Base-by-base conservation (phyloP, 2,888 invertebrate species). In the Unio pictorum region DNA sequence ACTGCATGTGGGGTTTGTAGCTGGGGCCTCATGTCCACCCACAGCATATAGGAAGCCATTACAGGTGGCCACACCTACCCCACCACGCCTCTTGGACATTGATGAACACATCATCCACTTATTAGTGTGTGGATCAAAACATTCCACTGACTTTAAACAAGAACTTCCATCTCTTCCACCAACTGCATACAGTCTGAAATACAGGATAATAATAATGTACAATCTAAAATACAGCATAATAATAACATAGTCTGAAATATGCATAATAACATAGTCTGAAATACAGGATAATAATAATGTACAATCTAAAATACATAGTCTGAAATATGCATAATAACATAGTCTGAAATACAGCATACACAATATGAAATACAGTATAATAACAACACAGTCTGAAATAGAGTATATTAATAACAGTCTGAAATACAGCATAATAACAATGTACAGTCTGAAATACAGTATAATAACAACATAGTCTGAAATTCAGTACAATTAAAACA, bases 1-100 rank as follows among this genome's bases (percentile, higher is more conserved):
- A 69, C 93, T 93, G 5, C 96, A 95, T 69, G 94, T 93, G 0
- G 95, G 95, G 91, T 95, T 95, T 84, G 94, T 95, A 34, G 95
- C 95, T 0, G 97, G 96, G 17, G 96, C 95, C 90, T 97, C 97
- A 90, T 97, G 96, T 0, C 98, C 97, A 54, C 98, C 97, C 76
- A 97, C 91, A 2, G 96, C 97, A 90, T 97, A 98, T 66, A 98
- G 92, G 89, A 93, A 96, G 0, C 96, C 96, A 88, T 95, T 95
- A 55, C 95, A 94, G 0, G 95, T 95, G 69, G 95, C 95, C 28
- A 96, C 96, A 61, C 96, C 97, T 68, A 97, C 96, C 20, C 96
- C 95, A 5, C 97, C 96, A 68, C 97, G 92, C 30, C 95, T 92
- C 74, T 95, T 93, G 59, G 94, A 93, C 95, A 98, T 96, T 5